Evolutionary conservation across 2,113 vertebrate species (phyloP), one percentile per base, ranked within the genome.

Genomic region (Amazona vittata): DNA sequence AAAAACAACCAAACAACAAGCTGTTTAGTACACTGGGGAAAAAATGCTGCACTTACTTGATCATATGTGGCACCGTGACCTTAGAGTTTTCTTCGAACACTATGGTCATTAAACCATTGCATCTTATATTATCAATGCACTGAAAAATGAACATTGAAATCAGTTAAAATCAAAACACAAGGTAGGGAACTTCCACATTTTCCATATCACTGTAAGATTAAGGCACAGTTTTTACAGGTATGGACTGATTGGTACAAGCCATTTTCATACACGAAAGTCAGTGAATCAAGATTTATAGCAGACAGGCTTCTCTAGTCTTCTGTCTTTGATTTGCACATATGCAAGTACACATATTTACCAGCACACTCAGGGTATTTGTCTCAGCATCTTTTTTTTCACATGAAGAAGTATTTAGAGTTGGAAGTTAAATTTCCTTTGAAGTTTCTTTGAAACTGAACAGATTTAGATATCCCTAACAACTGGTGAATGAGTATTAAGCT

Each of bases 51-150:
- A 98, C 99, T 99, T 98, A 99, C 99, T 99, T 99, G 97, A 99
- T 99, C 99, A 99, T 99, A 96, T 99, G 99, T 86, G 99, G 99
- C 95, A 99, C 99, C 4, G 99, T 99, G 86, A 99, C 99, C 98
- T 99, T 99, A 75, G 99, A 99, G 98, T 99, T 99, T 96, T 99
- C 99, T 97, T 99, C 99, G 97, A 99, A 99, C 47, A 99, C 99
- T 94, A 99, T 99, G 91, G 99, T 99, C 99, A 99, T 99, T 97
- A 99, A 98, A 83, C 99, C 99, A 96, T 99, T 99, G 96, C 99
- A 99, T 70, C 99, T 98, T 96, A 99, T 99, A 91, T 99, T 99
- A 98, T 99, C 99, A 89, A 99, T 99, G 86, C 99, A 99, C 99
- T 99, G 91, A 87, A 96, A 97, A 94, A 96, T 57, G 88, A 96